These are phyloP conservation scores for Prochilodus magdalenae DNA, from an alignment of 2,113 vertebrate genomes.

Conservation along the genomic window DNA sequence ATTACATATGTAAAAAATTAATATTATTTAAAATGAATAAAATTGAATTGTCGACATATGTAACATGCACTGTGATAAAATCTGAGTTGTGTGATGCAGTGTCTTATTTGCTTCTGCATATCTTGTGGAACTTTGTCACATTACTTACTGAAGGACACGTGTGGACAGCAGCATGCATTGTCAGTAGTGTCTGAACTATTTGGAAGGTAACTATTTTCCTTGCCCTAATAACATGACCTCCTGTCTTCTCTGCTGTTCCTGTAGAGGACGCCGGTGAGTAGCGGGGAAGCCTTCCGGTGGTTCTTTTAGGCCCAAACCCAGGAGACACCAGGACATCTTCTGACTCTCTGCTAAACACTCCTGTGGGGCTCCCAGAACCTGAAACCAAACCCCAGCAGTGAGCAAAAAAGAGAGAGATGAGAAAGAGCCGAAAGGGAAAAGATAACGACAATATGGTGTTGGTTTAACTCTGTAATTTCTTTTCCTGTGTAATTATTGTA, in stretches of 20 bases:
- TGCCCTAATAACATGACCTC: constrained; percentile 38
- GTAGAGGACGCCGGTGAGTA: constrained; percentile 97
- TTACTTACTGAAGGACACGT: no score
- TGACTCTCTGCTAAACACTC: constrained; percentile 88
- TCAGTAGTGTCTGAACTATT: no score
- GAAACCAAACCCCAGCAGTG: constrained; percentile 71
- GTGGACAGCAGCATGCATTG: no score
- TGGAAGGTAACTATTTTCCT: not conserved
- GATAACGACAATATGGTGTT: constrained; percentile 79
- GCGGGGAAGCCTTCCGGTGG: constrained; percentile 97
- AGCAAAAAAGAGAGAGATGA: constrained; percentile 28
- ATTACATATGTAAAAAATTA: no score
- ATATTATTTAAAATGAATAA: no score
- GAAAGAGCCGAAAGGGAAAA: constrained; percentile 61
- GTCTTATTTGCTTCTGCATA: no score
- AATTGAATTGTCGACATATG: no score
- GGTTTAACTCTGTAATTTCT: constrained; percentile 87
- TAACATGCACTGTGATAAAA: no score
- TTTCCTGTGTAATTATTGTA: constrained; percentile 98
- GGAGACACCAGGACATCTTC: constrained; percentile 72
- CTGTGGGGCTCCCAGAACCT: constrained; percentile 67
- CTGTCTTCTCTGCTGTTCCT: constrained; percentile 79
- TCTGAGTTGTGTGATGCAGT: no score
- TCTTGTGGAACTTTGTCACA: no score
- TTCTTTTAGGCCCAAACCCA: constrained; percentile 91